A percentile compares a stretch with the other conserved stretches of the same genome.
Conservation (phyloP, 1,140 invertebrate species). For the Caenorhabditis elegans region DNA sequence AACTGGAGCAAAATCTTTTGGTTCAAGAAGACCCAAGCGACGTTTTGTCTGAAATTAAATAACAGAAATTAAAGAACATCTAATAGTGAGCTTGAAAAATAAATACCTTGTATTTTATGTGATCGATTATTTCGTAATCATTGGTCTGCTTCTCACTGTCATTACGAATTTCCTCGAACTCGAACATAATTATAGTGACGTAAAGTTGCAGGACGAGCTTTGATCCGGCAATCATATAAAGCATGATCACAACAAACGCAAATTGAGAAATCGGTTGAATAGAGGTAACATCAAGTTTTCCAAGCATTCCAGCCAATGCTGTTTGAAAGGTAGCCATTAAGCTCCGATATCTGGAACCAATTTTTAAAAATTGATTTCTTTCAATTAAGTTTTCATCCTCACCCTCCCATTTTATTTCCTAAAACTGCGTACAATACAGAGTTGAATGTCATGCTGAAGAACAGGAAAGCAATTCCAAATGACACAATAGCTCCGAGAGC, state of each 20-base stretch:
- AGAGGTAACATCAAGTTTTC: slow-evolving; percentile 70
- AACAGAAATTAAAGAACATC: not conserved
- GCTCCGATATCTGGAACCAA: slow-evolving; percentile 67
- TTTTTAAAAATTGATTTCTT: not conserved
- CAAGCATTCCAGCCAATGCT: slow-evolving; percentile 71
- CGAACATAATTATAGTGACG: slow-evolving; percentile 71
- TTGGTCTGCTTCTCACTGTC: slow-evolving; percentile 48
- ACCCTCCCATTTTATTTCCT: slow-evolving; percentile 62
- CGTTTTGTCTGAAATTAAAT: not conserved
- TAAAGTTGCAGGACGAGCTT: slow-evolving; percentile 72
- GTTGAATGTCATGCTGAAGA: slow-evolving; percentile 67
- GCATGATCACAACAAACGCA: slow-evolving; percentile 70
- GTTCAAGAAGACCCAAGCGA: slow-evolving; percentile 8
- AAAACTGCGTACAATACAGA: slow-evolving; percentile 71
- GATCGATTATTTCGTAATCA: slow-evolving; percentile 50
- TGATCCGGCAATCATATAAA: slow-evolving; percentile 70
- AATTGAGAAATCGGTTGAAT: slow-evolving; percentile 67
- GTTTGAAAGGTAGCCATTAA: slow-evolving; percentile 69
- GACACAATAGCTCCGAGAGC: slow-evolving; percentile 63
- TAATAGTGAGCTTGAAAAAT: no score
- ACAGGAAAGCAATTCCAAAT: slow-evolving; percentile 67
- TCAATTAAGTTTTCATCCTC: not conserved
- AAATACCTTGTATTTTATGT: slow-evolving; percentile 46
- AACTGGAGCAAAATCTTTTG: not conserved
- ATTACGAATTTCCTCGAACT: slow-evolving; percentile 66